A percentile compares a stretch with the other conserved stretches of the same genome.
phyloP scores from a whole-genome alignment of 2,888 invertebrate genomes.

The Cheilosia variabilis region DNA sequence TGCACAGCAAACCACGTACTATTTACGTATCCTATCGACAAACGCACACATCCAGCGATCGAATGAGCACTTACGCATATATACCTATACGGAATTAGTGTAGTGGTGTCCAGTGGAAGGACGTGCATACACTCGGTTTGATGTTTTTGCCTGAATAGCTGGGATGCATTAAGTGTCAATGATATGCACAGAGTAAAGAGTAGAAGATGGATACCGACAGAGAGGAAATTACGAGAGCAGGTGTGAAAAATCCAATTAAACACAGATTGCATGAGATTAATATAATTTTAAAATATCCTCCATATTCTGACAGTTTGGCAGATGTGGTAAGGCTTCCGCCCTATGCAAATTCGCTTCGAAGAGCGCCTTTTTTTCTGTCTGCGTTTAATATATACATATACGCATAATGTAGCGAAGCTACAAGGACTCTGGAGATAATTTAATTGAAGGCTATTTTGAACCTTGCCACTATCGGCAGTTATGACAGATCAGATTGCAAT shows the following conservation, averaged over 20 bases:
- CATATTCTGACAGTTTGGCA: conserved; percentile 59
- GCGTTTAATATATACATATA: not conserved
- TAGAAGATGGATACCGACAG: conserved; percentile 20
- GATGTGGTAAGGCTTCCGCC: conserved; percentile 23
- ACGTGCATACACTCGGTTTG: conserved; percentile 32
- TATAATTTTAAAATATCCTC: conserved; percentile 68
- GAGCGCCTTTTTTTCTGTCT: not conserved
- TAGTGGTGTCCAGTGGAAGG: conserved; percentile 32
- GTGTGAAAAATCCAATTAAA: conserved; percentile 73
- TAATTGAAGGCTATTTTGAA: not conserved
- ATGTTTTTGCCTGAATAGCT: conserved; percentile 43
- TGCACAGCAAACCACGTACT: conserved; percentile 59
- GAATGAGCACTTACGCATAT: conserved; percentile 20
- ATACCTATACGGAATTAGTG: conserved; percentile 39
- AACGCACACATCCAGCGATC: conserved; percentile 55
- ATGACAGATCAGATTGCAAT: not conserved
- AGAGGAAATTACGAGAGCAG: conserved; percentile 62
- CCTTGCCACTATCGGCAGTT: not conserved
- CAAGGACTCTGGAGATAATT: conserved; percentile 11
- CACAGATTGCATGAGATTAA: conserved; percentile 69
- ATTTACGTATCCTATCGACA: conserved; percentile 44
- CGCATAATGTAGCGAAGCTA: not conserved
- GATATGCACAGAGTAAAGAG: conserved; percentile 31
- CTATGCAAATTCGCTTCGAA: not conserved
- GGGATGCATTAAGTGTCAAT: conserved; percentile 54